A percentile compares a stretch with the other conserved stretches of the same genome.
Evolutionary conservation across 2,113 vertebrate genomes (phyloP).

Genomic region (Cnemophilus loriae): DNA sequence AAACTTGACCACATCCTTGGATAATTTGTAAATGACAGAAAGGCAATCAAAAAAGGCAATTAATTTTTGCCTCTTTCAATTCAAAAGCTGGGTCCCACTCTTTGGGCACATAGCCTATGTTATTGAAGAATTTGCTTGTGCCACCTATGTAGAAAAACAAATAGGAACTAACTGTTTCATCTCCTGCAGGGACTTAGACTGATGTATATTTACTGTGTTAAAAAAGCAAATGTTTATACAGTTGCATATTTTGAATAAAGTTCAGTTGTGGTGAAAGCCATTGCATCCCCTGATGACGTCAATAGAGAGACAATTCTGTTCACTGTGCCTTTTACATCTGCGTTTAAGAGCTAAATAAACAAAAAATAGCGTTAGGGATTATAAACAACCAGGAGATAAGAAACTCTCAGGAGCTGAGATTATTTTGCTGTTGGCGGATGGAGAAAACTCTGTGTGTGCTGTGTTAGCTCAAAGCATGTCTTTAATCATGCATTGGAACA

Average conservation of each 20-base stretch:
- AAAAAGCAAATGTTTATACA: background rate
- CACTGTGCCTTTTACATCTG: background rate
- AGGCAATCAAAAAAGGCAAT: background rate
- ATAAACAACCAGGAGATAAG: background rate
- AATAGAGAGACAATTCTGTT: background rate
- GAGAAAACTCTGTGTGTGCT: background rate
- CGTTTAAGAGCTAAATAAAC: background rate
- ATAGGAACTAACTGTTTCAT: background rate
- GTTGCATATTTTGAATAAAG: background rate
- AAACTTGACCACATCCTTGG: background rate
- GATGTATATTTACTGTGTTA: background rate
- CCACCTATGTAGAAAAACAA: background rate
- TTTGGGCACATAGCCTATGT: background rate
- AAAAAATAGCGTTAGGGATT: background rate
- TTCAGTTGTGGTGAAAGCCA: background rate
- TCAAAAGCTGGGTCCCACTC: background rate
- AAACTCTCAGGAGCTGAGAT: background rate
- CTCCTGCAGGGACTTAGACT: background rate
- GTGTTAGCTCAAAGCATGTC: background rate
- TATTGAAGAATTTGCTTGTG: background rate
- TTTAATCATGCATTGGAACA: conserved; percentile 33
- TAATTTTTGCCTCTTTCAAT: background rate
- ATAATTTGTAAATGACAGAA: conserved; percentile 5
- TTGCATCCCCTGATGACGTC: background rate
- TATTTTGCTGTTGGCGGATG: background rate